Base-by-base conservation (phyloP, 1,140 invertebrate genomes). In the Phymastichus coffea region DNA sequence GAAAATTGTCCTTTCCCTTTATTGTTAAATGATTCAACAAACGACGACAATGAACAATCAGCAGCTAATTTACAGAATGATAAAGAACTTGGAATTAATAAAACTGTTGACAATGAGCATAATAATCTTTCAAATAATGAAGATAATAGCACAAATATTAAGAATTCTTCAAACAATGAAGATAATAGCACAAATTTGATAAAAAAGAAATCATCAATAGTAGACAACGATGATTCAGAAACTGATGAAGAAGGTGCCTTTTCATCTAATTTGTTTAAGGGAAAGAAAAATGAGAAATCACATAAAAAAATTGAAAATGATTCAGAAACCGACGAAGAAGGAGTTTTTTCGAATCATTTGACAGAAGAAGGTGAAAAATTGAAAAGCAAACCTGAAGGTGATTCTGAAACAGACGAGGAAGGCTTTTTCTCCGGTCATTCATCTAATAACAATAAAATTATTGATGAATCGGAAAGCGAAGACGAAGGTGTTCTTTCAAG, bases 241-340 rank as follows among this genome's bases (percentile, higher is more conserved):
- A 57, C 37, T 14, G 19, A 48, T 41, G 25, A 57, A 38, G 46
- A 57, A 49, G 47, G 47, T 4, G 14, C 37, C 20, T 49, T 49
- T 35, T 49, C 47, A 37, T 4, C 14, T 23, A 1, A n/a, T 37
- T 3, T 49, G 30, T 10, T 14, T 10, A 49, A 35, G 22, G 28
- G 37, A 47, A 12, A 12, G 41, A 30, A n/a, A n/a, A n/a, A n/a
- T n/a, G n/a, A n/a, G n/a, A n/a, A n/a, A n/a, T n/a, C n/a, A n/a
- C n/a, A 26, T 10, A 52, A 52, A 54, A 20, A 8, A 30, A 26
- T 4, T n/a, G 23, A 33, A 26, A 23, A 15, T n/a, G n/a, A n/a
- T n/a, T n/a, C n/a, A n/a, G n/a, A 59, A 59, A 59, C 49, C 19
- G 57, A 59, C 22, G 57, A 59, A 53, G 57, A 59, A 53, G 48